A percentile compares a stretch with the other conserved stretches of the same genome.
Conservation (phyloP, 2,797 vertebrate species). For the Rhinoraja longicauda region DNA sequence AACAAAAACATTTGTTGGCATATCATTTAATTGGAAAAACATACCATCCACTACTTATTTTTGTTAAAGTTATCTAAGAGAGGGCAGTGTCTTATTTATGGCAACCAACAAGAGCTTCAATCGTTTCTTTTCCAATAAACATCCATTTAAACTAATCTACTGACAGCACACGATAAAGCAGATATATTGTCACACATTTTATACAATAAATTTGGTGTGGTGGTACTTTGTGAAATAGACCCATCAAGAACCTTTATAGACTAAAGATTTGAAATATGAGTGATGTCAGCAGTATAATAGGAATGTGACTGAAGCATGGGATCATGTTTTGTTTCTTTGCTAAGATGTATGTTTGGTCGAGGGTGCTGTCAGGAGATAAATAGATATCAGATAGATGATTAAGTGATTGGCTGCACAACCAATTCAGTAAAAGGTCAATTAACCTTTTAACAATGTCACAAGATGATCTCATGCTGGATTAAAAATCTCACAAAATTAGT, state of each 20-base stretch:
- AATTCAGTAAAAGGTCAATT: not conserved
- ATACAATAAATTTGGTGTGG: not conserved
- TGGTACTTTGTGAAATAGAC: not conserved
- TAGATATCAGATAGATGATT: not conserved
- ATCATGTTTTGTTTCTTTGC: not conserved
- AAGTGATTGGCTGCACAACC: not conserved
- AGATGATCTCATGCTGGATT: not conserved
- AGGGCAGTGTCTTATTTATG: not conserved
- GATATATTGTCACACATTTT: not conserved
- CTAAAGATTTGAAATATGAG: not conserved
- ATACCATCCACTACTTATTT: not conserved
- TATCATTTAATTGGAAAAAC: not conserved
- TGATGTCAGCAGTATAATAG: slow-evolving; percentile 3
- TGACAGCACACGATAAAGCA: not conserved
- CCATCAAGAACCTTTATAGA: not conserved
- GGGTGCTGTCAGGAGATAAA: not conserved
- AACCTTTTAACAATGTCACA: not conserved
- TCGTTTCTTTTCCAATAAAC: not conserved
- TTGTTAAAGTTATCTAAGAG: not conserved
- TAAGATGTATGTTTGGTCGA: not conserved
- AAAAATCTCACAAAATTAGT: not conserved
- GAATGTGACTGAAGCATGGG: not conserved
- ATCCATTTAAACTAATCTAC: not conserved
- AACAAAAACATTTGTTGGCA: not conserved
- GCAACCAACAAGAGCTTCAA: not conserved